Evolutionary conservation across 2,113 vertebrate genomes (phyloP).

Genomic region (Oreochromis spilurus): DNA sequence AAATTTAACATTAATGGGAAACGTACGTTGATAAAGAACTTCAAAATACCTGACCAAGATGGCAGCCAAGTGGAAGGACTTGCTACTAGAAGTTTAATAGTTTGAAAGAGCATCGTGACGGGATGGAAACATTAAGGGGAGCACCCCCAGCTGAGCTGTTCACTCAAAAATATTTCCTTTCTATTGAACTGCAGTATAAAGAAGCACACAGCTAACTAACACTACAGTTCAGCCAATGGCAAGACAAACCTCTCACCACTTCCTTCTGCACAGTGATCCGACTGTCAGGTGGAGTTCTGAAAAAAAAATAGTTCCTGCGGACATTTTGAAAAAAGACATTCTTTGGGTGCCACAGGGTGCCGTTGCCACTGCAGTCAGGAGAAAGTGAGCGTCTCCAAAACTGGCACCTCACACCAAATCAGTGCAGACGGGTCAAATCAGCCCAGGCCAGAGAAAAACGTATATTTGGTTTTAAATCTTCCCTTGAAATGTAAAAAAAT

Average conservation of each 20-base stretch:
- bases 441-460: background rate
- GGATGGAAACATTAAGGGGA: background rate
- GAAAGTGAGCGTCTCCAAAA: background rate
- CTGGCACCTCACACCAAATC: background rate
- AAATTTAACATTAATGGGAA: background rate
- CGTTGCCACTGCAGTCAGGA: background rate
- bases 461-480: background rate
- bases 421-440: fast-evolving
- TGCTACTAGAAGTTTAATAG: background rate
- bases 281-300: background rate
- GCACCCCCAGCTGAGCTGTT: background rate
- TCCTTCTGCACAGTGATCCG: background rate
- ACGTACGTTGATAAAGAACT: fast-evolving
- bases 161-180: background rate
- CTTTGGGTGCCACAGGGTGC: background rate
- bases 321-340: background rate
- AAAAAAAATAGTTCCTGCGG: background rate
- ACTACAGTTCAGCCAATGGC: background rate
- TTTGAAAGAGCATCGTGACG: fast-evolving
- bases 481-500: background rate
- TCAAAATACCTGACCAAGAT: background rate
- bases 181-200: background rate
- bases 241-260: background rate
- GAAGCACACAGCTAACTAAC: background rate
- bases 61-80: background rate